Evolutionary conservation across 2,888 invertebrate species (phyloP), one percentile per base, ranked within the genome.

Genomic region (Aromia moschata): DNA sequence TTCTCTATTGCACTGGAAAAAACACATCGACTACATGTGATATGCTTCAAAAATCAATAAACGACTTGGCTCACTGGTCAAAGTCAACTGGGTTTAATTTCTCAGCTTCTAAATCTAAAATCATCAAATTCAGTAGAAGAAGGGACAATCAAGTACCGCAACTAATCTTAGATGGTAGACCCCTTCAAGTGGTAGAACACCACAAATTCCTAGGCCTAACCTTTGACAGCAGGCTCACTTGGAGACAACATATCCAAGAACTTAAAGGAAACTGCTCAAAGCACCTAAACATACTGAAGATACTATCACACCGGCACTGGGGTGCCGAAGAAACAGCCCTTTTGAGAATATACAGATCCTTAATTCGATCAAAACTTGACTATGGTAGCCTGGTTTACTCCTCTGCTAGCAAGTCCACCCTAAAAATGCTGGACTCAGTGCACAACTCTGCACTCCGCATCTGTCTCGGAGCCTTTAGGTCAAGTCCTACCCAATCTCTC

Each of bases 231-330:
- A n/a, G n/a, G n/a, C n/a, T n/a, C n/a, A n/a, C n/a, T n/a, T n/a
- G n/a, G n/a, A n/a, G n/a, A n/a, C n/a, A n/a, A n/a, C n/a, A n/a
- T n/a, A n/a, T n/a, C n/a, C n/a, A n/a, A n/a, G n/a, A n/a, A n/a
- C n/a, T n/a, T n/a, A n/a, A n/a, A n/a, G n/a, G n/a, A n/a, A n/a
- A n/a, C n/a, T n/a, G n/a, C n/a, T n/a, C n/a, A n/a, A n/a, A n/a
- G n/a, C n/a, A n/a, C n/a, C n/a, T 43, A 43, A 43, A 43, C 41
- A 18, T 18, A 1, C 20, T 41, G 2, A 43, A 43, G 11, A 12
- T 20, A 11, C 17, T 20, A 43, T 18, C 41, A 16, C 20, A 20
- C 12, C 18, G 17, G 10, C 17, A 41, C 15, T 41, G 40, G 16
- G 16, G 7, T 7, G 25, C 25, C 25, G 25, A 25, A 25, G 25